Evolutionary conservation across 37 sponge, comb jelly and placozoan genomes (phyloP).

Genomic region (Ephydatia muelleri): DNA sequence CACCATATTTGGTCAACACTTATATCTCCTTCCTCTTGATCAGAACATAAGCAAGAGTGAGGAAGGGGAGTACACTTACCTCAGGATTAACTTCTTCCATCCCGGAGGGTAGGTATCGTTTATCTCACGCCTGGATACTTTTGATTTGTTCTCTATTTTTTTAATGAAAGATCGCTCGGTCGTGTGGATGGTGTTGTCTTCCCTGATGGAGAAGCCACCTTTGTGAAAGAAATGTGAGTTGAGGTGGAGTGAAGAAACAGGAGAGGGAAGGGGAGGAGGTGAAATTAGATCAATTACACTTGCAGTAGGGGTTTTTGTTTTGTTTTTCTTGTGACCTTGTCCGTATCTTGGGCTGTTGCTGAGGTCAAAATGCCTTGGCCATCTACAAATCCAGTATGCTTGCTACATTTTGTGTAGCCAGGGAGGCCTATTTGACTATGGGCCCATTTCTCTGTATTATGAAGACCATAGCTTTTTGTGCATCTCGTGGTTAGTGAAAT

Average conservation of each 20-base stretch:
- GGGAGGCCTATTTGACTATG: no score
- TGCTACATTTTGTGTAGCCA: no score
- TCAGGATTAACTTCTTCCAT: slow-evolving; percentile 92
- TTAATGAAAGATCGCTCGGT: slow-evolving; percentile 57
- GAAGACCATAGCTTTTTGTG: no score
- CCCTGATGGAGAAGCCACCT: slow-evolving; percentile 88
- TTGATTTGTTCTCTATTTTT: not conserved
- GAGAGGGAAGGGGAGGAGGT: no score
- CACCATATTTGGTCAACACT: not conserved
- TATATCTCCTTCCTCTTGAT: not conserved
- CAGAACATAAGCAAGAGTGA: slow-evolving; percentile 96
- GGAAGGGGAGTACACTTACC: slow-evolving; percentile 93
- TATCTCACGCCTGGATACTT: not conserved
- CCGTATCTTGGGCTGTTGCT: no score
- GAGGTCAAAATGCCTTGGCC: no score
- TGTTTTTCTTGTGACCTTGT: no score
- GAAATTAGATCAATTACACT: no score
- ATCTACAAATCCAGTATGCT: no score
- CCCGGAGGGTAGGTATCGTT: slow-evolving; percentile 73
- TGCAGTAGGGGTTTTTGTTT: no score
- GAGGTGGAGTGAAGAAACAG: not conserved
- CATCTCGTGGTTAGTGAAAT: no score
- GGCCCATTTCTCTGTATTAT: no score
- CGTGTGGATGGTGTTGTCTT: slow-evolving; percentile 77
- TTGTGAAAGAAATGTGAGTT: slow-evolving; percentile 92